Evolutionary conservation across 2,797 vertebrate genomes (phyloP).

Genomic region (Scolopax bukidnonensis): DNA sequence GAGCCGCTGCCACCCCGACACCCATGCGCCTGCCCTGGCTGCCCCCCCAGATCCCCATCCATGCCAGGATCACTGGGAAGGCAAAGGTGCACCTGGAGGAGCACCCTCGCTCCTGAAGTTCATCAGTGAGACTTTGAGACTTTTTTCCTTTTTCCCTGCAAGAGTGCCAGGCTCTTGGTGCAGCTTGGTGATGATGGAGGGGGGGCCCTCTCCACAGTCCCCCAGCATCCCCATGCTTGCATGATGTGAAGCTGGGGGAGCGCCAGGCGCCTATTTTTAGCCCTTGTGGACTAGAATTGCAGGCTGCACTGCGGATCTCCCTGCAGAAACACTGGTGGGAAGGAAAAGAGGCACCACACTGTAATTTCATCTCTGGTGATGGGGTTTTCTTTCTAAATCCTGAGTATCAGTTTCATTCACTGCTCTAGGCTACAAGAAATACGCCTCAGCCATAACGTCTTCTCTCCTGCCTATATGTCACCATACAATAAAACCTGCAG

Average conservation of each 20-base stretch:
- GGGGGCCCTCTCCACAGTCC: accelerated
- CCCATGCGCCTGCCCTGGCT: background rate
- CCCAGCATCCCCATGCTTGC: background rate
- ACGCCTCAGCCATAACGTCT: background rate
- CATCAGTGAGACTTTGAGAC: background rate
- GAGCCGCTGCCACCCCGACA: accelerated
- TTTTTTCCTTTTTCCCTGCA: background rate
- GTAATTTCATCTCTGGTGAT: slow-evolving; percentile 45
- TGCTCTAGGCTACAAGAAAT: slow-evolving; percentile 7
- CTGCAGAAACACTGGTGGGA: slow-evolving; percentile 38
- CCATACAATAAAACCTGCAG: background rate
- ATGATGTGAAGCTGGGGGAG: background rate
- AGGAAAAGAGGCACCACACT: slow-evolving; percentile 12
- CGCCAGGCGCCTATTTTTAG: slow-evolving; percentile 16
- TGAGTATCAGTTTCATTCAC: slow-evolving; percentile 40
- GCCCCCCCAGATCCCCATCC: background rate
- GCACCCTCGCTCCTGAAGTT: background rate
- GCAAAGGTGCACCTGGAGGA: accelerated
- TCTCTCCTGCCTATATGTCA: background rate
- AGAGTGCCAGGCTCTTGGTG: background rate
- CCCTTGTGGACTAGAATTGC: slow-evolving; percentile 46
- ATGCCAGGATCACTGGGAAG: background rate
- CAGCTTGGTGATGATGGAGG: background rate
- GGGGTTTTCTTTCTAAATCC: slow-evolving; percentile 66
- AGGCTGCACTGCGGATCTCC: slow-evolving; percentile 47